A percentile compares a stretch with the other conserved stretches of the same genome.
Evolutionary conservation across 2,113 vertebrate genomes (phyloP).

Genomic region (Phocoena phocoena): DNA sequence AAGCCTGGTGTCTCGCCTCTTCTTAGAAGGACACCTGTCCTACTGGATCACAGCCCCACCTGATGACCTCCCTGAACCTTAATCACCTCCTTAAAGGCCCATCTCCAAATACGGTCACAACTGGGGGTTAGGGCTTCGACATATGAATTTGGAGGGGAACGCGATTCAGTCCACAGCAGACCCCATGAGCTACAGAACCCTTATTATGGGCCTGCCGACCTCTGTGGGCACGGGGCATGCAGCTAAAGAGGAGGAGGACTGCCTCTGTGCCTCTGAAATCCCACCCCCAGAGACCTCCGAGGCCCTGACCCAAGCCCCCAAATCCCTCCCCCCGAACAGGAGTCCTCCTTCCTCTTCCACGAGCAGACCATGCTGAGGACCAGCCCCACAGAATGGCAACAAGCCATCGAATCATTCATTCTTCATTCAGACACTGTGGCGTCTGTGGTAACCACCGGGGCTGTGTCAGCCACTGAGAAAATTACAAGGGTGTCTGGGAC

Average conservation of each 20-base stretch:
- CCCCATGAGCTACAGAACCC: neutral
- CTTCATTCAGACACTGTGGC: fast-evolving
- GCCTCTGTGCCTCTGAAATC: neutral
- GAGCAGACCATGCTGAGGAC: neutral
- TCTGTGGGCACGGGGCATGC: neutral
- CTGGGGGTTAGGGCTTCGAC: neutral
- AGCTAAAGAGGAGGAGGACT: neutral
- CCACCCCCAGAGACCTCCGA: fast-evolving
- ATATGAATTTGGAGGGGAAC: neutral
- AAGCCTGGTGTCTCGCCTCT: neutral
- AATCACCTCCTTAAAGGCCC: no score
- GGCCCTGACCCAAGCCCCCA: neutral
- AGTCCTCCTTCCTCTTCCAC: neutral
- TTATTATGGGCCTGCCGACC: no score
- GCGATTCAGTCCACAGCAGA: neutral
- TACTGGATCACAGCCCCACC: fast-evolving
- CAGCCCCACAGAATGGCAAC: neutral
- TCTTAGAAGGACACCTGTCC: neutral
- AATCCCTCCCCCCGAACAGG: neutral
- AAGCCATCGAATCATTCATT: fast-evolving
- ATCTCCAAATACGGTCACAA: neutral
- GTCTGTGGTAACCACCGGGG: fast-evolving
- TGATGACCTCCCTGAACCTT: no score
- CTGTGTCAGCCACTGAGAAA: neutral
- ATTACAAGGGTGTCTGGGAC: neutral